phyloP scores from a whole-genome alignment of 2,797 vertebrate species.

The Pipistrellus pygmaeus region DNA sequence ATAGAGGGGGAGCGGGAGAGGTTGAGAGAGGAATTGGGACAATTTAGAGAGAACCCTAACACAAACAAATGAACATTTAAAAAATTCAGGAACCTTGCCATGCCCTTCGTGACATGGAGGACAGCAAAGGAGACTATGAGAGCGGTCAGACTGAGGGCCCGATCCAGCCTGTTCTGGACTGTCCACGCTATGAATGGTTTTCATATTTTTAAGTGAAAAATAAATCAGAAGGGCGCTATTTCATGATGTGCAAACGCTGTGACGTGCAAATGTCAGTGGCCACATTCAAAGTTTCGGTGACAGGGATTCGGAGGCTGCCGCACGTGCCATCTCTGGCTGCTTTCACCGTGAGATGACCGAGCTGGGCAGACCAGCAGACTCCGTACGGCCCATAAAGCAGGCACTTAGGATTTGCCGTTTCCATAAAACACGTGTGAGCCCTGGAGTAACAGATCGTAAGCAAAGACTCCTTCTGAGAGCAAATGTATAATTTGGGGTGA shows the following conservation, averaged over 20 bases:
- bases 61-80: not conserved
- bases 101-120: not conserved
- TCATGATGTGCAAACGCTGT: not conserved
- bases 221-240: not conserved
- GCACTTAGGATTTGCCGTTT: not conserved
- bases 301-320: not conserved
- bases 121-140: not conserved
- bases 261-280: not conserved
- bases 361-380: not conserved
- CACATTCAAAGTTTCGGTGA: not conserved
- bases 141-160: not conserved
- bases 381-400: not conserved
- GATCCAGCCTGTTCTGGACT: not conserved
- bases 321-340: fast-evolving
- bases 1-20: not conserved
- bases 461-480: not conserved
- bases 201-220: not conserved
- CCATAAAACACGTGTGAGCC: not conserved
- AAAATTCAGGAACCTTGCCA: slow-evolving; percentile 26
- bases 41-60: not conserved
- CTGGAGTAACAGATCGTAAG: not conserved
- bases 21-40: not conserved
- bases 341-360: not conserved
- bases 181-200: not conserved
- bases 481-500: not conserved